These are phyloP conservation scores for Pachypsylla venusta DNA, from an alignment of 1,140 invertebrate genomes.

Conservation along the genomic window DNA sequence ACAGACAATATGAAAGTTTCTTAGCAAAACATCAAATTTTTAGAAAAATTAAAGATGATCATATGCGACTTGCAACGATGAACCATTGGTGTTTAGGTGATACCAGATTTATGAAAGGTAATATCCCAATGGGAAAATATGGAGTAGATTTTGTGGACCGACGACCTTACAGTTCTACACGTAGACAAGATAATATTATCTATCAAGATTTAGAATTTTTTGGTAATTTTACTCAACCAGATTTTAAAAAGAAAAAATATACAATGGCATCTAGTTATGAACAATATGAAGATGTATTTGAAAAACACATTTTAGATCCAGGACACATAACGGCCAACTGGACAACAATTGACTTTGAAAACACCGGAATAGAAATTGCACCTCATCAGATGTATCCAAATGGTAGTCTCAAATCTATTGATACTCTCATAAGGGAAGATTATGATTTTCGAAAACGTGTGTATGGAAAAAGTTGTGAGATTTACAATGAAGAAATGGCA, in stretches of 20 bases:
- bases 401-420: background rate
- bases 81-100: background rate
- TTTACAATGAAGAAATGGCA: background rate
- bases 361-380: background rate
- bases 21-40: background rate
- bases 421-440: background rate
- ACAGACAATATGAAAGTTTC: background rate
- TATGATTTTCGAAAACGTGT: background rate
- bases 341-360: background rate
- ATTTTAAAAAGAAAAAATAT: background rate
- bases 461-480: background rate
- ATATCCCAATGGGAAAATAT: background rate
- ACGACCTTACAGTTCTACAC: background rate
- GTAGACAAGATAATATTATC: background rate
- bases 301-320: background rate
- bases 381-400: background rate
- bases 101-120: background rate
- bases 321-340: background rate
- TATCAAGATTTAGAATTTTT: background rate
- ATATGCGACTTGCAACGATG: background rate
- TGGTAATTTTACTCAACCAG: background rate
- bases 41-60: background rate
- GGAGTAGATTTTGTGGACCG: background rate
- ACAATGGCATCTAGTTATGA: background rate
- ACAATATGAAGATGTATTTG: slow-evolving; percentile 1